Conservation (phyloP, 37 sponge, comb jelly and placozoan genomes). For the Hormiphora californensis region DNA sequence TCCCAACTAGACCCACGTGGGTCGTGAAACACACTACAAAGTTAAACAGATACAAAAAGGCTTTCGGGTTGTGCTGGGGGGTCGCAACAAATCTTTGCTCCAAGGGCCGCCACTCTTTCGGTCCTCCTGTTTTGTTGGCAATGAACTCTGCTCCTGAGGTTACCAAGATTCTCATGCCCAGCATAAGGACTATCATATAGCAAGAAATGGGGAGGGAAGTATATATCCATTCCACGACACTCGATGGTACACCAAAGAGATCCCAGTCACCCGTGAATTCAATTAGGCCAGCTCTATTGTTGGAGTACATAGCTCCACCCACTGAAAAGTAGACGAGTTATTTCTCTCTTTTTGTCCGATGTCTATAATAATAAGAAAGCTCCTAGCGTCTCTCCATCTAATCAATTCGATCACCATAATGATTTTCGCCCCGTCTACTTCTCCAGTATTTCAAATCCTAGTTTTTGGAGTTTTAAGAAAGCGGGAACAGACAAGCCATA, state of each 20-base stretch:
- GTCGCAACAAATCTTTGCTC: not conserved
- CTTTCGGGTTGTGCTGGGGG: not conserved
- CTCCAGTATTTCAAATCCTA: no score
- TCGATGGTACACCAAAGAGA: not conserved
- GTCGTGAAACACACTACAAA: not conserved
- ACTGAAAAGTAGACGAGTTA: not conserved
- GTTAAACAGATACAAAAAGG: not conserved
- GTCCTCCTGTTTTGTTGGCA: not conserved
- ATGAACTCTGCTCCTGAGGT: no score
- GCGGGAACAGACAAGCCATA: no score
- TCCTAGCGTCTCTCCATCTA: no score
- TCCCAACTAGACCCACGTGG: not conserved
- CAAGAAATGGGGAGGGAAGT: not conserved
- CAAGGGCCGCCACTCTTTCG: not conserved
- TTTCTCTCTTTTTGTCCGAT: no score
- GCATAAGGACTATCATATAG: not conserved
- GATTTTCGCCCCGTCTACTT: no score
- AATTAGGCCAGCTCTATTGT: not conserved
- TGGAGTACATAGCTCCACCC: not conserved
- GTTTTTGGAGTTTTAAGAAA: no score
- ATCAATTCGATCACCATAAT: no score
- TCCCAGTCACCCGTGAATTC: not conserved
- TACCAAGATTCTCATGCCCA: not conserved
- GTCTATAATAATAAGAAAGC: no score
- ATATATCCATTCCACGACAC: not conserved